Evolutionary conservation across 2,888 invertebrate species (phyloP).

Genomic region (Rotaria sp.): DNA sequence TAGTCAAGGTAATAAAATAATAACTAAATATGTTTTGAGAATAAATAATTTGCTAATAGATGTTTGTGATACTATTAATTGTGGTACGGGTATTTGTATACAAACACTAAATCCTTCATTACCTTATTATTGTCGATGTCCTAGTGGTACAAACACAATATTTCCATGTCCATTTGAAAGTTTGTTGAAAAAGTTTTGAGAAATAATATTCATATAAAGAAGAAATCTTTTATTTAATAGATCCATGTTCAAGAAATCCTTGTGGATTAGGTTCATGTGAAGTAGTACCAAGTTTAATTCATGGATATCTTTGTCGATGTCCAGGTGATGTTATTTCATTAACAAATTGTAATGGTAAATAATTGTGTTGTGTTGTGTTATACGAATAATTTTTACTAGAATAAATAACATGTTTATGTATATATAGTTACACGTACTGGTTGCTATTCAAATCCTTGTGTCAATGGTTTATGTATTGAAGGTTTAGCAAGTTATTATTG

Average conservation of each 20-base stretch:
- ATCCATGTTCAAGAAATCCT: constrained; percentile 19
- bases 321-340: neutral
- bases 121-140: constrained; percentile 39
- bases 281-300: neutral
- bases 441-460: constrained; percentile 3
- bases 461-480: neutral
- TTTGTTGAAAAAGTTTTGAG: neutral
- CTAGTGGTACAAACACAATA: constrained; percentile 33
- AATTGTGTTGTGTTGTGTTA: no score
- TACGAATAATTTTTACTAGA: no score
- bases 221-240: neutral
- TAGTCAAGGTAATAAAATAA: neutral
- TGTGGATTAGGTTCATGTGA: neutral
- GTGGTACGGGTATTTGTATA: constrained; percentile 37
- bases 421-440: constrained; percentile 15
- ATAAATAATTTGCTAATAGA: neutral
- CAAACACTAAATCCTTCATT: constrained; percentile 33
- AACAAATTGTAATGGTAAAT: neutral
- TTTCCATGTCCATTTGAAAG: constrained; percentile 36
- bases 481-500: neutral
- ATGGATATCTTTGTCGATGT: constrained; percentile 23
- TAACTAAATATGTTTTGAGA: neutral
- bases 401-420: neutral
- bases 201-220: neutral
- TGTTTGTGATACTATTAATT: constrained; percentile 28